Base-by-base conservation (phyloP, 1,140 invertebrate genomes). In the Bacillus rossius region DNA sequence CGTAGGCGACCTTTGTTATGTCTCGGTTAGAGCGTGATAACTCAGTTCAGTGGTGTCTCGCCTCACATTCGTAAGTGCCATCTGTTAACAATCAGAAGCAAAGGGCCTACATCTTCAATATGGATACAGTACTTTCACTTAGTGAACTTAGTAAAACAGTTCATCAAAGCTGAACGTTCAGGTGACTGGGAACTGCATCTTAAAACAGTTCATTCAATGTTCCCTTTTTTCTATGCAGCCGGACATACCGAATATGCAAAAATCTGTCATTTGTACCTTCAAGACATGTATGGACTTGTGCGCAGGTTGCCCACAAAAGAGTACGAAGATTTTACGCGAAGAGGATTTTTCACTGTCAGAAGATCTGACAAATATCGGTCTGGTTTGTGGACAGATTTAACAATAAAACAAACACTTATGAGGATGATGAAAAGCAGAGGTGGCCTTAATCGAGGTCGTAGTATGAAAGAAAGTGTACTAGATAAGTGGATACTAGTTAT, bases 81-180 rank as follows among this genome's bases (percentile, higher is more conserved):
- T 10, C 17, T 54, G 19, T 37, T 14, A 3, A 40, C 10, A 26
- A 41, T 67, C 19, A 65, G 70, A 69, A 65, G 57, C 57, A 60
- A 47, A 58, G 71, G 70, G 58, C 66, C 61, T 10, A 77, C 73
- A 38, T 67, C 73, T 60, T 56, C 71, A 47, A 62, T 76, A 23
- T 77, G 73, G 74, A 53, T 71, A 19, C 72, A 76, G 66, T 76
- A 76, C 59, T 72, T 77, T 55, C 47, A 73, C 54, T 71, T 73
- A 69, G 58, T 73, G 25, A 57, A 66, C 50, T 61, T 76, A 59
- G 55, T 71, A 13, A 58, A 63, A 52, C 57, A 69, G 49, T 78
- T 77, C 49, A 66, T 77, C 64, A 61, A 62, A 54, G 69, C 73
- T 54, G 71, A 75, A 65, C 53, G 65, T 26, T 61, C 49, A 4